phyloP scores from a whole-genome alignment of 2,113 vertebrate species.

The Balaeniceps rex region DNA sequence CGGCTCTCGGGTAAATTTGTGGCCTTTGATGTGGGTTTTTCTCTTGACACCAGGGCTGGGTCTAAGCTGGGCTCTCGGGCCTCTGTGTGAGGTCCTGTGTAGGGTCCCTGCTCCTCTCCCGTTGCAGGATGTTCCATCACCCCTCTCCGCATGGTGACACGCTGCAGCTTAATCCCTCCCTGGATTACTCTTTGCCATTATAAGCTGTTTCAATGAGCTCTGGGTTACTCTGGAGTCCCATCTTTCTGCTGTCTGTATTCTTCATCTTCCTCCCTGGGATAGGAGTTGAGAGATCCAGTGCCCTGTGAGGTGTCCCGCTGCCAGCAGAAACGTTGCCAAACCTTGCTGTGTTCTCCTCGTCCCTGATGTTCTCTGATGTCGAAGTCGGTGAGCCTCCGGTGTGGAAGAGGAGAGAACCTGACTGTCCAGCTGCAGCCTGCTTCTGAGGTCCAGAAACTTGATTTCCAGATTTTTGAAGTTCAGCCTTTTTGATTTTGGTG shows the following conservation, averaged over 20 bases:
- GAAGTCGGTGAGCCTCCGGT: fast-evolving
- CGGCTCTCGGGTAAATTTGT: neutral
- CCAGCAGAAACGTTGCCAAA: neutral
- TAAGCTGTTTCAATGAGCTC: neutral
- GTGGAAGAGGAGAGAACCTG: neutral
- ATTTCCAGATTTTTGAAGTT: neutral
- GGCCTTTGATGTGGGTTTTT: slow-evolving; percentile 13
- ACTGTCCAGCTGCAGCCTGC: neutral
- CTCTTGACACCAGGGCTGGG: neutral
- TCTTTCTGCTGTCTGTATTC: neutral
- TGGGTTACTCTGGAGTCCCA: neutral
- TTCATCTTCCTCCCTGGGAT: neutral
- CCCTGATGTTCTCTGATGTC: fast-evolving
- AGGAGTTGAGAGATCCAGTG: neutral
- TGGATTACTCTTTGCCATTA: neutral
- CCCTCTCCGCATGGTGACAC: neutral
- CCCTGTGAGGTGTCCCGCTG: neutral
- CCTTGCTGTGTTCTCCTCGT: neutral
- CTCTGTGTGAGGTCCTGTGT: neutral
- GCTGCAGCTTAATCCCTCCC: neutral
- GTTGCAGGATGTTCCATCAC: neutral
- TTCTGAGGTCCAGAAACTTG: neutral
- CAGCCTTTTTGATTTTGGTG: neutral
- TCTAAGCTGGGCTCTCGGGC: neutral
- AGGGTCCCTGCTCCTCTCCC: neutral